These are phyloP conservation scores for Pavo muticus DNA, from an alignment of 2,113 vertebrate species.

Conservation along the genomic window DNA sequence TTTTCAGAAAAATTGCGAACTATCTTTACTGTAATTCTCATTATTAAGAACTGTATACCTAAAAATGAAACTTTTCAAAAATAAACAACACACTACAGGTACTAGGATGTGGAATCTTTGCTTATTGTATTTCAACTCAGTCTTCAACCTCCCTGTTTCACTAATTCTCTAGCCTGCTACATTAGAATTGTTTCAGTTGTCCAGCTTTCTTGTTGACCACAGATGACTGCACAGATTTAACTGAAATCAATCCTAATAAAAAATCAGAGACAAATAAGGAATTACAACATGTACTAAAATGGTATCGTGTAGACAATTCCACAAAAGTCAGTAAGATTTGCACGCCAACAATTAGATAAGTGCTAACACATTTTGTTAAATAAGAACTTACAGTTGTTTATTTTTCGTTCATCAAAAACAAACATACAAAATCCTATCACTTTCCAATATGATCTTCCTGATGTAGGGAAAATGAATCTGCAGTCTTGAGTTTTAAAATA, in stretches of 20 bases:
- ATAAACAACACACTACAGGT: neutral
- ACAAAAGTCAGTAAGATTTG: neutral
- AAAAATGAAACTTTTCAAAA: neutral
- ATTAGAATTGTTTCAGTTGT: neutral
- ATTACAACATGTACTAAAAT: neutral
- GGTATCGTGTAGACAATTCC: neutral
- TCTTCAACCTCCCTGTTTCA: neutral
- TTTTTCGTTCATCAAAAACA: neutral
- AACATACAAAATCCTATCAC: neutral
- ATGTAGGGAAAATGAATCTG: neutral
- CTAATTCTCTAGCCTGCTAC: neutral
- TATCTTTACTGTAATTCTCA: neutral
- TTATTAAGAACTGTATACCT: neutral
- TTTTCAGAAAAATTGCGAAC: neutral
- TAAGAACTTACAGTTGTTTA: rapidly evolving
- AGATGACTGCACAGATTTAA: neutral
- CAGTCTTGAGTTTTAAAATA: neutral
- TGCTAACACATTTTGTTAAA: neutral
- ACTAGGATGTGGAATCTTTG: neutral
- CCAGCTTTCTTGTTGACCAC: neutral
- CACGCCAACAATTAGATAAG: neutral
- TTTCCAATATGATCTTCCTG: neutral
- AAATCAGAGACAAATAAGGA: neutral
- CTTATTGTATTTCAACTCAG: neutral
- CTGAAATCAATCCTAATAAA: neutral